Evolutionary conservation across 2,888 invertebrate species (phyloP).

Genomic region (Metallyticus violacea): DNA sequence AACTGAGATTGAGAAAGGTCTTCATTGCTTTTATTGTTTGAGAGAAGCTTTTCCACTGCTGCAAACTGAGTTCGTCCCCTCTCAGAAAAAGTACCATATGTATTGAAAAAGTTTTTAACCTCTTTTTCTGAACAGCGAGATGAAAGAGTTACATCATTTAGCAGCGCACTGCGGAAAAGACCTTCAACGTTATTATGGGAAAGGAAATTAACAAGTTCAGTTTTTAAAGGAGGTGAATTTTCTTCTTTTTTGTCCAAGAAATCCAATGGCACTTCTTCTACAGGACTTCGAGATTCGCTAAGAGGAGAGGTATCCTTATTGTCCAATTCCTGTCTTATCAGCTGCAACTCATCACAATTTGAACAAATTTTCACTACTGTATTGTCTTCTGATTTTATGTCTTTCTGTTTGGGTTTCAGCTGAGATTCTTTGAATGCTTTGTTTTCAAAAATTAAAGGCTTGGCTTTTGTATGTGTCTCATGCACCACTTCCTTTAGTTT

Average conservation of each 20-base stretch:
- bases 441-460: neutral
- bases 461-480: neutral
- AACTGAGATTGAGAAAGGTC: neutral
- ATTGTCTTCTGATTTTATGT: neutral
- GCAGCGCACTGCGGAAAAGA: slow-evolving; percentile 14
- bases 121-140: slow-evolving; percentile 19
- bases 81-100: slow-evolving; percentile 19
- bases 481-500: neutral
- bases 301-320: neutral
- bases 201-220: slow-evolving; percentile 4
- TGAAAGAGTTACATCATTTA: slow-evolving; percentile 19
- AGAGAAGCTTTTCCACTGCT: slow-evolving; percentile 16
- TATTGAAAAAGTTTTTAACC: slow-evolving; percentile 17
- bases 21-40: neutral
- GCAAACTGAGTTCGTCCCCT: slow-evolving; percentile 16
- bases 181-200: slow-evolving; percentile 14
- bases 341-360: neutral
- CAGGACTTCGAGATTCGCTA: neutral
- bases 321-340: neutral
- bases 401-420: neutral
- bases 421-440: neutral
- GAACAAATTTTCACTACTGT: neutral
- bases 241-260: neutral
- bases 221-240: neutral
- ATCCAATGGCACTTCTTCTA: neutral